Conservation (phyloP, 2,113 vertebrate genomes). For the Dipodomys merriami region DNA sequence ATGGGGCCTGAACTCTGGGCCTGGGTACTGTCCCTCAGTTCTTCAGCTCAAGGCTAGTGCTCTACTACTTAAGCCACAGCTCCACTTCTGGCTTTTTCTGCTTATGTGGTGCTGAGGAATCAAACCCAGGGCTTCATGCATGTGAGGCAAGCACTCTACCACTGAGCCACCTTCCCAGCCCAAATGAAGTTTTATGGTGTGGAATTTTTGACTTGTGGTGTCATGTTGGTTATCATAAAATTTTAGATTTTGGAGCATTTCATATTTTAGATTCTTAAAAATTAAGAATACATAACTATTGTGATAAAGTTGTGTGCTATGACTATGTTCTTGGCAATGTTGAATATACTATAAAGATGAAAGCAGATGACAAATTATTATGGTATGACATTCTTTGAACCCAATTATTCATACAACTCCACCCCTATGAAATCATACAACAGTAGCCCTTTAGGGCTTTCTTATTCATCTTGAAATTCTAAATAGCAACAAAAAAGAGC, state of each 20-base stretch:
- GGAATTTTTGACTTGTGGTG: background rate
- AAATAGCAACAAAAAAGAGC: background rate
- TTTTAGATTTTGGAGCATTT: background rate
- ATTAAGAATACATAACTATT: background rate
- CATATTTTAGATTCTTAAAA: background rate
- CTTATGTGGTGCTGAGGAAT: no score
- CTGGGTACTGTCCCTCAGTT: no score
- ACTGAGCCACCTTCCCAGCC: no score
- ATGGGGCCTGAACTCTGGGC: no score
- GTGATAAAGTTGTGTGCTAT: background rate
- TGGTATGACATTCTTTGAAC: background rate
- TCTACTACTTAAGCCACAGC: no score
- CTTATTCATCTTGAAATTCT: background rate
- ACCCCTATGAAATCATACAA: background rate
- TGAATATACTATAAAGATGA: slow-evolving; percentile 8
- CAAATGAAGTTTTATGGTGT: background rate
- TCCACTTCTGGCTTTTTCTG: no score
- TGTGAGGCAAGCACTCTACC: no score
- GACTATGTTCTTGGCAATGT: background rate
- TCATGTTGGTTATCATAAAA: no score
- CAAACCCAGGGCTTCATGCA: no score
- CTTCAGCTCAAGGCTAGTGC: no score
- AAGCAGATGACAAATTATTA: background rate
- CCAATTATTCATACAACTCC: background rate
- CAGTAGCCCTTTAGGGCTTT: background rate